Percentiles rank a stretch among this genome's conserved stretches.
These are phyloP conservation scores for Lycocorax pyrrhopterus DNA, from an alignment of 2,113 vertebrate genomes.

Conservation along the genomic window DNA sequence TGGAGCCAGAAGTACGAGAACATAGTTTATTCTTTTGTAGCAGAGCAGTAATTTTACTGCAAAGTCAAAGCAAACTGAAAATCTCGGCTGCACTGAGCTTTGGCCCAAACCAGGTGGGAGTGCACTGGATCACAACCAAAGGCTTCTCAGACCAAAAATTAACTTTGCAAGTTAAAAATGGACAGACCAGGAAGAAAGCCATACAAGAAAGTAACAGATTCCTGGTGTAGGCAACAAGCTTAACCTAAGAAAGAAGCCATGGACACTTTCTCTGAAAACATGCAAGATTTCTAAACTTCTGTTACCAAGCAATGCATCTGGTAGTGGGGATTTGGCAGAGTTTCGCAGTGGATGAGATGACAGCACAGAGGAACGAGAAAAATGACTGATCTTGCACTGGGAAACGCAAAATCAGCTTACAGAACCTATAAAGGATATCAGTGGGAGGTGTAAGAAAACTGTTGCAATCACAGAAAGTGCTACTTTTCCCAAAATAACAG, in stretches of 20 bases:
- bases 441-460: background rate
- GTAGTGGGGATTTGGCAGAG: background rate
- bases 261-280: background rate
- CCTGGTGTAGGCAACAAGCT: background rate
- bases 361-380: background rate
- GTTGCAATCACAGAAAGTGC: background rate
- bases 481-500: background rate
- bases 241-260: background rate
- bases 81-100: background rate
- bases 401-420: background rate
- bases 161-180: slow-evolving; percentile 1
- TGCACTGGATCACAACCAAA: background rate
- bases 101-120: background rate
- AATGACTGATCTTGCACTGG: background rate
- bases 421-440: background rate
- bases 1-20: background rate
- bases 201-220: background rate
- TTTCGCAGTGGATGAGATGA: background rate
- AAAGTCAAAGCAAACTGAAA: background rate
- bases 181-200: background rate
- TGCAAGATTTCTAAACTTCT: background rate
- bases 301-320: background rate
- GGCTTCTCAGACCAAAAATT: background rate
- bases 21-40: background rate
- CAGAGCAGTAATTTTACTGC: background rate